Evolutionary conservation across 2,797 vertebrate species (phyloP).

Genomic region (Botia almorhae): DNA sequence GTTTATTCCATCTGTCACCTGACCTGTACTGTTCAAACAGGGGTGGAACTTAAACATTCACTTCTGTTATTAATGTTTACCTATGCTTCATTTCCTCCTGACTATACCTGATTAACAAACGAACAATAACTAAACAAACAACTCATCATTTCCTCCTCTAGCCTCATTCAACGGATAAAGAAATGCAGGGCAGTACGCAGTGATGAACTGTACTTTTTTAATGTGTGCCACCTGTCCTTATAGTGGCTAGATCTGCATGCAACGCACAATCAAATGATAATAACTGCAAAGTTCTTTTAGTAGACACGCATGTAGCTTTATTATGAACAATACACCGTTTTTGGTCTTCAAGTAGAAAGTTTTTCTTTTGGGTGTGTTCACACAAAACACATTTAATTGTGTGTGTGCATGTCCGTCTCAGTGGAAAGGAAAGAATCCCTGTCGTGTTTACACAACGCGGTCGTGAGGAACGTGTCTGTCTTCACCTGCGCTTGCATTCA

Average conservation of each 20-base stretch:
- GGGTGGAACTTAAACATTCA: slow-evolving; percentile 58
- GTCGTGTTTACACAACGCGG: slow-evolving; percentile 61
- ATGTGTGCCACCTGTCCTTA: neutral
- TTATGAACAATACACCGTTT: slow-evolving; percentile 56
- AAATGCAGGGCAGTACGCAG: slow-evolving; percentile 1
- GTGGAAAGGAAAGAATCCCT: slow-evolving; percentile 45
- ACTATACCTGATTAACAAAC: slow-evolving; percentile 55
- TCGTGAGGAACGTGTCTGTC: slow-evolving; percentile 51
- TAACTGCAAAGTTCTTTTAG: neutral
- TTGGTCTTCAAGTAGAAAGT: slow-evolving; percentile 47
- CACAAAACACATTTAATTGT: slow-evolving; percentile 59
- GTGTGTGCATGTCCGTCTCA: slow-evolving; percentile 59
- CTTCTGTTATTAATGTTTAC: slow-evolving; percentile 64
- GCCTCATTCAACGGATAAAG: slow-evolving; percentile 13
- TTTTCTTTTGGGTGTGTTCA: slow-evolving; percentile 65
- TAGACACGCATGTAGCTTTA: slow-evolving; percentile 29
- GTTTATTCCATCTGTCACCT: slow-evolving; percentile 73
- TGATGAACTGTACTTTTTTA: neutral
- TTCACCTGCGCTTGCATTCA: slow-evolving; percentile 54
- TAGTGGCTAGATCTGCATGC: neutral
- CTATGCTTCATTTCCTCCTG: slow-evolving; percentile 56
- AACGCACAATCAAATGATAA: neutral
- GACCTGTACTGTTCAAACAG: slow-evolving; percentile 73
- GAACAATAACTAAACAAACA: slow-evolving; percentile 46
- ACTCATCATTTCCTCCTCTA: slow-evolving; percentile 45